Evolutionary conservation across 2,888 invertebrate genomes (phyloP), one percentile per base, ranked within the genome.

Genomic region (Phyllotreta striolata): DNA sequence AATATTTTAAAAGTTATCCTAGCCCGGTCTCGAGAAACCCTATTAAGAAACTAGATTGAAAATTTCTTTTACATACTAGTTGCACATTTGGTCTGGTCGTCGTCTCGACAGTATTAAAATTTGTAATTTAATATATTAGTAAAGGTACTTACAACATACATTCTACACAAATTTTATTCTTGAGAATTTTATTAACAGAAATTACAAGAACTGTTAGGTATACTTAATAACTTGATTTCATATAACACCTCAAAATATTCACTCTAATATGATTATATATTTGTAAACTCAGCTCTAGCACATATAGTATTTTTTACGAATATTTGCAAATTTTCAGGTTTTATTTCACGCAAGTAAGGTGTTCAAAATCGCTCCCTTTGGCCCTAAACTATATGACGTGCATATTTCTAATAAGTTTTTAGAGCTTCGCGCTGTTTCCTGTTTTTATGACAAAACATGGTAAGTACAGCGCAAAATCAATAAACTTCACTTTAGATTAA

Each of bases 111-210:
- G 76, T 73, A 76, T 76, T 75, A 75, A 75, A 76, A 73, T 74
- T 74, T 73, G 69, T 76, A 76, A 76, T 76, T 74, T 76, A 75
- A 75, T 75, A 75, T 75, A 74, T 74, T 47, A 47, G 47, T 47
- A 6, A 2, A 14, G 47, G 47, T 34, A 14, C 12, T 47, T 47
- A 47, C 13, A 13, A 14, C 24, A 3, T 24, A 24, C 24, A 24
- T 24, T 24, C 47, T 44, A 10, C 14, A n/a, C 9, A 6, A 44
- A 44, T 44, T 13, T 44, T 44, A 44, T 44, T 1, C 24, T 24
- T 24, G 24, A 3, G 2, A 24, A 24, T 24, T 24, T 24, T 24
- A 24, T 3, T 24, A 3, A 24, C 4, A 24, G 4, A 24, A 24
- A 24, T 3, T 24, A 24, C 24, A 24, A 24, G 4, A 24, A 24